Evolutionary conservation across 1,140 invertebrate genomes (phyloP), one percentile per base, ranked within the genome.

Genomic region (Whitmania pigra): DNA sequence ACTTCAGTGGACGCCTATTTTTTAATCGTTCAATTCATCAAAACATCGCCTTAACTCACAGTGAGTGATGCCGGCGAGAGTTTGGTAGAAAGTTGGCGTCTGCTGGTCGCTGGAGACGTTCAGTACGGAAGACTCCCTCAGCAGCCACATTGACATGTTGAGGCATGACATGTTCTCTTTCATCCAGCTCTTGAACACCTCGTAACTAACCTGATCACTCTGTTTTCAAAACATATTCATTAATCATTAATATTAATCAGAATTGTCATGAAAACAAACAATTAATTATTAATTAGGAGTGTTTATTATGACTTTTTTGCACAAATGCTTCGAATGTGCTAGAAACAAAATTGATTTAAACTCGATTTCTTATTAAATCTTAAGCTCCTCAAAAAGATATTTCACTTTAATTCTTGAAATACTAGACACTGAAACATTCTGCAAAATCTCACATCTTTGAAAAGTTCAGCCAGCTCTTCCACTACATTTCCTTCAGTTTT

Each of bases 21-120:
- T 11, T 49, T 1, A 49, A 49, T 49, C 43, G 13, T 11, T 49
- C 9, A 49, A 17, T 49, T 49, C 9, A 49, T 36, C 43, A 49
- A 49, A 15, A 7, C 9, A 49, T 15, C 43, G 22, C 11, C 57
- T 22, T 27, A 31, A 83, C 87, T 86, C 82, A 90, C 88, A 85
- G 82, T 94, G 91, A 69, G 91, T 94, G 22, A 94, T 91, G 49
- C 91, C 91, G 72, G 91, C 90, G 25, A 94, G 81, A 31, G 90
- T 93, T 80, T 94, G 91, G 79, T 93, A 93, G 78, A 93, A 93
- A 0, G 90, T 93, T 4, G 90, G 91, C 20, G 90, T 91, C 78
- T 93, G 90, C 76, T 88, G 83, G 77, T 93, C 90, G 73, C 89
- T 89, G 22, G 87, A 88, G 0, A 91, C 82, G 60, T 87, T 88